These are phyloP conservation scores for Lochmaea capreae DNA, from an alignment of 2,888 invertebrate genomes.

Conservation along the genomic window DNA sequence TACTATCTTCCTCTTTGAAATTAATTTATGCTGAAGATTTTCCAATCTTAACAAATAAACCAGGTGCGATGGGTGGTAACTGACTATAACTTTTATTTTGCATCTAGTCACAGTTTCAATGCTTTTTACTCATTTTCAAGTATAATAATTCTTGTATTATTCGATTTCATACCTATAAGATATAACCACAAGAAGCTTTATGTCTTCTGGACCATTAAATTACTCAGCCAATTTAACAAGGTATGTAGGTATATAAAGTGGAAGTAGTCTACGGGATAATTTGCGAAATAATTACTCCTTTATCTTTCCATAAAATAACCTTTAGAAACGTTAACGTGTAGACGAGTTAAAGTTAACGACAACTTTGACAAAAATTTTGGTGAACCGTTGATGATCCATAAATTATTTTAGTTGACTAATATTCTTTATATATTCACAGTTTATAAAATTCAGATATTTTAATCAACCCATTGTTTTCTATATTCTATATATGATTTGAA, in stretches of 20 bases:
- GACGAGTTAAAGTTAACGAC: neutral
- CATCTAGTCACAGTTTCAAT: too few relatives aligned
- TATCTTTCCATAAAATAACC: neutral
- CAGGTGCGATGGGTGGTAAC: too few relatives aligned
- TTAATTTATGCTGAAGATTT: too few relatives aligned
- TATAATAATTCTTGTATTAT: neutral
- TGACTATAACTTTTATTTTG: too few relatives aligned
- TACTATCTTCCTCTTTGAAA: too few relatives aligned
- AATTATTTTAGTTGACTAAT: neutral
- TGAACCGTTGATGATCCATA: neutral
- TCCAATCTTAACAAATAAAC: too few relatives aligned
- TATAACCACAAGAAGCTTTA: neutral
- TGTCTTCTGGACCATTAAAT: neutral
- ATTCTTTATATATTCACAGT: too few relatives aligned
- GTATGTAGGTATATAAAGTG: neutral
- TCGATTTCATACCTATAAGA: neutral
- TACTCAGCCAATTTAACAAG: neutral
- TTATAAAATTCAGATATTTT: too few relatives aligned
- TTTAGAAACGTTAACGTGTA: neutral
- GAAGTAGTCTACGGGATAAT: neutral
- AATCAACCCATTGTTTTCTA: too few relatives aligned
- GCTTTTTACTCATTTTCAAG: neutral
- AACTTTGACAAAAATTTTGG: neutral
- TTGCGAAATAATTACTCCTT: constrained; percentile 12
- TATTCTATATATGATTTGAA: too few relatives aligned